Evolutionary conservation across 2,888 invertebrate species (phyloP), one percentile per base, ranked within the genome.

Genomic region (Nomada goodeniana): DNA sequence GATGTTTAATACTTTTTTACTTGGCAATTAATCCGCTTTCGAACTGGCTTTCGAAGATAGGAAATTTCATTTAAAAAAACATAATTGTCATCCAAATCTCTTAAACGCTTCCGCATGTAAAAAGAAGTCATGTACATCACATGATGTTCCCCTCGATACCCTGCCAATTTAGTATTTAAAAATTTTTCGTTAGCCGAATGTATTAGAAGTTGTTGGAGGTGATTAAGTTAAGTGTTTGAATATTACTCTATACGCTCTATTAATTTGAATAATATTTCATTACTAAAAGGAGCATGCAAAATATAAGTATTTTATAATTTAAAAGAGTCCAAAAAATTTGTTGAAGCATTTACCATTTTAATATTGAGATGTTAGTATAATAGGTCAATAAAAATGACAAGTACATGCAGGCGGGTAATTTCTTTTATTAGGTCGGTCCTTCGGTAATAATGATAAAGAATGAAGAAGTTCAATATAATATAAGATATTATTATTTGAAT

Each of bases 401-500:
- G 18, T 75, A 15, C 15, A 50, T 63, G 13, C 23, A 57, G 57
- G 20, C 13, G 10, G 23, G 26, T 26, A 11, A 23, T 11, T 11
- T 11, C 29, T 44, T 23, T 18, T 26, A 36, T 44, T 50, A 60
- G 44, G 50, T 11, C 55, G 26, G 15, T 20, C n/a, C 29, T 29
- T 50, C 36, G 61, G 9, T 50, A 36, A 61, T 42, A 61, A 61
- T 57, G 47, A 18, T 55, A 29, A 61, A 42, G 23, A 74, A 81
- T 69, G 29, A 64, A 69, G n/a, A 82, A 36, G 7, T 68, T 73
- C 26, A 42, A 70, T 67, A 20, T 65, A 61, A 55, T 23, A n/a
- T 67, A 60, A 80, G 50, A 72, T 69, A 68, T 69, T 70, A 71
- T 69, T 42, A 64, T 71, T 67, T 59, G 67, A 52, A 61, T 63